These are phyloP conservation scores for Zalophus californianus DNA, from an alignment of 2,797 vertebrate genomes.

Conservation along the genomic window DNA sequence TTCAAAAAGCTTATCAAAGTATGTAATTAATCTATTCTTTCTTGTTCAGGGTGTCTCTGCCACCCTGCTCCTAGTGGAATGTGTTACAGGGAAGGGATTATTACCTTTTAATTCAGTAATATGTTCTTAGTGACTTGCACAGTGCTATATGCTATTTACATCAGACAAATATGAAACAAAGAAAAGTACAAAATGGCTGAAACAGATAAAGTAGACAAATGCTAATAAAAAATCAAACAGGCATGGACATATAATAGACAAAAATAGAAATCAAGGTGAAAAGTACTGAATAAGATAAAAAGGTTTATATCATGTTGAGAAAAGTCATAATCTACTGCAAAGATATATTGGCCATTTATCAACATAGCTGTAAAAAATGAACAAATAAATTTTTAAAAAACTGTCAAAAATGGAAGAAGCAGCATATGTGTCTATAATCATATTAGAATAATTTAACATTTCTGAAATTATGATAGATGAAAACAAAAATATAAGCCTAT, in stretches of 20 bases:
- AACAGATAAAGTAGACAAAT: background rate
- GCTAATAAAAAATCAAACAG: background rate
- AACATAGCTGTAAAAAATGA: background rate
- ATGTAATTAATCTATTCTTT: background rate
- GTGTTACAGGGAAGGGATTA: background rate
- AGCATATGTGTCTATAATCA: background rate
- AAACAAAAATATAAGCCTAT: background rate
- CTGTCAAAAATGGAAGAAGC: background rate
- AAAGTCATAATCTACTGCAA: background rate
- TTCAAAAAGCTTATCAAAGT: background rate
- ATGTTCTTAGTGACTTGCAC: background rate
- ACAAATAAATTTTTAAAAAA: background rate
- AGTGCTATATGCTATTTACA: background rate
- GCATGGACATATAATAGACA: background rate
- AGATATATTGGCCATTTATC: background rate
- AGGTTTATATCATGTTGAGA: background rate
- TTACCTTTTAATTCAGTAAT: background rate
- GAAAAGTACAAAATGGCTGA: background rate
- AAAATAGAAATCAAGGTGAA: background rate
- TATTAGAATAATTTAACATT: background rate
- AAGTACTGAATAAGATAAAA: background rate
- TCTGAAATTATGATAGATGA: background rate
- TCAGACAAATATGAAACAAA: background rate
- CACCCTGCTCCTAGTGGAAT: background rate
- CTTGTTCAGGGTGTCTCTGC: background rate